phyloP scores from a whole-genome alignment of 2,888 invertebrate species.

The Celastrina argiolus region DNA sequence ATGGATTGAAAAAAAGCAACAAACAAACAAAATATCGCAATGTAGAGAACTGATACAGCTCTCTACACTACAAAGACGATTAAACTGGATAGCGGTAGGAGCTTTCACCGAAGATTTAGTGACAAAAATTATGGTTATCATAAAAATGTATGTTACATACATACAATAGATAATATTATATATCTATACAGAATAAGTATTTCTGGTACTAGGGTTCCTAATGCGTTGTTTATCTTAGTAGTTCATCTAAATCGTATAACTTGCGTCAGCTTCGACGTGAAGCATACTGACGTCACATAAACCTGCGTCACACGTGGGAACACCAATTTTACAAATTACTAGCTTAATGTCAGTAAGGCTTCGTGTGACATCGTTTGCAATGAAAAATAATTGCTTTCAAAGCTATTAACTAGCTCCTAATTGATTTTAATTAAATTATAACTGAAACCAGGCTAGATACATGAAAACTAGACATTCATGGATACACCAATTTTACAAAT shows the following conservation, averaged over 20 bases:
- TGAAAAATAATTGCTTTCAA: constrained; percentile 4
- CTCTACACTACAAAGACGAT: too few relatives aligned
- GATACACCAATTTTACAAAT: not conserved
- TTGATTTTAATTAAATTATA: not conserved
- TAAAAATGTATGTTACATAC: too few relatives aligned
- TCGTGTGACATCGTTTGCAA: constrained; percentile 7
- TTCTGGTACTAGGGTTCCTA: too few relatives aligned
- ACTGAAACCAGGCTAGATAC: not conserved
- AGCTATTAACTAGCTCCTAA: constrained; percentile 16
- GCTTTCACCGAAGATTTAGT: too few relatives aligned
- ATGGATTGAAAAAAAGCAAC: not conserved
- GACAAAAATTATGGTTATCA: too few relatives aligned
- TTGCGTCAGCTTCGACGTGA: not conserved
- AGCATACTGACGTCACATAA: not conserved
- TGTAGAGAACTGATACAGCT: too few relatives aligned
- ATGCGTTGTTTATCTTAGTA: too few relatives aligned
- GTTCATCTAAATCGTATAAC: not conserved
- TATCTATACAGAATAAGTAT: too few relatives aligned
- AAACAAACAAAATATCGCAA: too few relatives aligned
- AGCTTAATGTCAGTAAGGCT: not conserved
- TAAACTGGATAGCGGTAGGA: too few relatives aligned
- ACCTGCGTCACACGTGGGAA: not conserved
- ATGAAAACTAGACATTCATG: not conserved
- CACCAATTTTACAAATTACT: constrained; percentile 1
- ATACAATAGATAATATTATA: too few relatives aligned